These are phyloP conservation scores for Tortrix viridana DNA, from an alignment of 2,888 invertebrate species.

Conservation along the genomic window DNA sequence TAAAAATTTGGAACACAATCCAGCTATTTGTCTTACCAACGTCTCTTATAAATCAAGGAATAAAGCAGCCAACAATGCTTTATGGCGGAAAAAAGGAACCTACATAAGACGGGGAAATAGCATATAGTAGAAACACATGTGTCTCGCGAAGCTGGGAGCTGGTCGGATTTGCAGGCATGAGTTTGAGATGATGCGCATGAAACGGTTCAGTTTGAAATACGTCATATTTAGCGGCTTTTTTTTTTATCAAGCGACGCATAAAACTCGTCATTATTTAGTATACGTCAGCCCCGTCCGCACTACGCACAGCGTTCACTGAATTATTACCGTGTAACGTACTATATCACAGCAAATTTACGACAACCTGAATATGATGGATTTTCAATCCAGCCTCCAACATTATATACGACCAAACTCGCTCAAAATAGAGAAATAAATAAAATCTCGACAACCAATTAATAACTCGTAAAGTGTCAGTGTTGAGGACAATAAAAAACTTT, in stretches of 20 bases:
- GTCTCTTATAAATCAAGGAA: conserved; percentile 89
- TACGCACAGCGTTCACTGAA: conserved; percentile 76
- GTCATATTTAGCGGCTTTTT: conserved; percentile 68
- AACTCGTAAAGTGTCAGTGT: conserved; percentile 83
- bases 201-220: conserved; percentile 13
- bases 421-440: conserved; percentile 85
- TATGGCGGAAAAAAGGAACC: conserved; percentile 84
- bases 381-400: conserved; percentile 79
- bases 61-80: conserved; percentile 87
- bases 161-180: neutral
- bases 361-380: conserved; percentile 84
- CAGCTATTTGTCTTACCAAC: conserved; percentile 90
- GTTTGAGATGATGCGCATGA: conserved; percentile 7
- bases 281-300: conserved; percentile 81
- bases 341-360: conserved; percentile 83
- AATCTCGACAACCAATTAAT: conserved; percentile 83
- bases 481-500: conserved; percentile 75
- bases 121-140: conserved; percentile 74
- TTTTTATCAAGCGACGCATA: conserved; percentile 55
- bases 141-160: conserved; percentile 72
- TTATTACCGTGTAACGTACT: conserved; percentile 82
- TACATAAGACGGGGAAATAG: conserved; percentile 82
- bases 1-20: conserved; percentile 92
- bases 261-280: conserved; percentile 74
- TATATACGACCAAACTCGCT: conserved; percentile 77